A percentile compares a stretch with the other conserved stretches of the same genome.
Conservation (phyloP, 2,888 invertebrate species). For the Pristionchus mayeri region DNA sequence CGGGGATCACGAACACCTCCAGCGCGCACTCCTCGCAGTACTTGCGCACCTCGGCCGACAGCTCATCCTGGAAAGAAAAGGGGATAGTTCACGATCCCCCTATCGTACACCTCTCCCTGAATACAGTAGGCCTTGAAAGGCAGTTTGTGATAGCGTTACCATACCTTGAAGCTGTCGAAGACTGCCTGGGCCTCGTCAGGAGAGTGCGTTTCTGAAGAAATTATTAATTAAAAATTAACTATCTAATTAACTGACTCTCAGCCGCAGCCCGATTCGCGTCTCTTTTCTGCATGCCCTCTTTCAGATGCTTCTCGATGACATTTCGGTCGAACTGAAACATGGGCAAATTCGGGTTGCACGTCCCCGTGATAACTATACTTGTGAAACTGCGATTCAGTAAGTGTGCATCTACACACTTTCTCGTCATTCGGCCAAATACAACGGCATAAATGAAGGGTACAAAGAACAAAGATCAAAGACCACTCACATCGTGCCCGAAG, state of each 20-base stretch:
- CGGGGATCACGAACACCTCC: not conserved
- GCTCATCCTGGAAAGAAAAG: not conserved
- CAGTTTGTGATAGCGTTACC: too few relatives aligned
- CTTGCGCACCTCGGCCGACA: not conserved
- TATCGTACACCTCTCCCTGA: not conserved
- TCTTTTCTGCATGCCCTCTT: not conserved
- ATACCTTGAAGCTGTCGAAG: not conserved
- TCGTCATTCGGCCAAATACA: too few relatives aligned
- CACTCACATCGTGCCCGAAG: conserved; percentile 77
- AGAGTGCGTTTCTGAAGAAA: too few relatives aligned
- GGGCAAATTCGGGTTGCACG: too few relatives aligned
- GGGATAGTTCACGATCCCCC: not conserved
- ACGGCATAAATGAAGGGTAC: not conserved
- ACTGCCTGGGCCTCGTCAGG: not conserved
- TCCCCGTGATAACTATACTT: too few relatives aligned
- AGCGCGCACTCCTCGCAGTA: not conserved
- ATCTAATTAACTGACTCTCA: not conserved
- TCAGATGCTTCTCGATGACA: not conserved
- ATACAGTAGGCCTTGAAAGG: not conserved
- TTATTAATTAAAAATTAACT: not conserved
- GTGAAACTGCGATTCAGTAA: too few relatives aligned
- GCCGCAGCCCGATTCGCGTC: not conserved
- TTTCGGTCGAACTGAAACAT: conserved; percentile 12
- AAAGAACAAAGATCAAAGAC: too few relatives aligned
- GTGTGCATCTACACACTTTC: too few relatives aligned